Evolutionary conservation across 2,113 vertebrate species (phyloP).

Genomic region (Oreotragus oreotragus): DNA sequence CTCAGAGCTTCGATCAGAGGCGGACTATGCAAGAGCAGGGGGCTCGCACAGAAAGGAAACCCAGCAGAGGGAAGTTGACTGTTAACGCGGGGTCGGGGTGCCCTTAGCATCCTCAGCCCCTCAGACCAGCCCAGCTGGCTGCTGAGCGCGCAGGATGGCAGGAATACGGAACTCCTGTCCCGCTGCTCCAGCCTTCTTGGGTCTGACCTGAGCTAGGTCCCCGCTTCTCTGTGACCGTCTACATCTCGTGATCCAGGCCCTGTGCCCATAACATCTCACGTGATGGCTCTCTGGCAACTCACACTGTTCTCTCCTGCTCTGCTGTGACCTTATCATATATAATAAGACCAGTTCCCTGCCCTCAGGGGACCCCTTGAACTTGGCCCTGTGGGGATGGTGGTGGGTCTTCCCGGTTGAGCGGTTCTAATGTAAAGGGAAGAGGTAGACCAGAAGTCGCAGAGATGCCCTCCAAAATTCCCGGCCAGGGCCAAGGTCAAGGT

Average conservation of each 20-base stretch:
- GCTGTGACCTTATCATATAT: neutral
- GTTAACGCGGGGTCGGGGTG: neutral
- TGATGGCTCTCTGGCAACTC: accelerated
- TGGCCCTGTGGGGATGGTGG: neutral
- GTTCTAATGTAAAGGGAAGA: neutral
- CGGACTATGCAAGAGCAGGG: neutral
- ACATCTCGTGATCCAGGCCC: neutral
- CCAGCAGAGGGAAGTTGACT: neutral
- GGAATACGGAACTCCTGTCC: neutral
- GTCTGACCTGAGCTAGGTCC: neutral
- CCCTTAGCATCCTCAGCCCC: neutral
- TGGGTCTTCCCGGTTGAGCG: accelerated
- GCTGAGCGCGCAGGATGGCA: accelerated
- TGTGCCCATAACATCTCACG: accelerated
- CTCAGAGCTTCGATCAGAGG: neutral
- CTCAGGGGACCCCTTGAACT: neutral
- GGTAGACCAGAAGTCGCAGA: neutral
- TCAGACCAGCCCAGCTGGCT: neutral
- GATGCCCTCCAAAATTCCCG: neutral
- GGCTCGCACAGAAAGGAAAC: neutral
- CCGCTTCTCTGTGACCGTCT: neutral
- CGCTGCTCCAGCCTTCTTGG: too few relatives aligned
- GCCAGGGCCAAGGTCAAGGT: neutral
- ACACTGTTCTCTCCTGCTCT: neutral
- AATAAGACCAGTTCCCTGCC: neutral